Evolutionary conservation across 2,113 vertebrate genomes (phyloP), one percentile per base, ranked within the genome.

Genomic region (Lampris incognitus): DNA sequence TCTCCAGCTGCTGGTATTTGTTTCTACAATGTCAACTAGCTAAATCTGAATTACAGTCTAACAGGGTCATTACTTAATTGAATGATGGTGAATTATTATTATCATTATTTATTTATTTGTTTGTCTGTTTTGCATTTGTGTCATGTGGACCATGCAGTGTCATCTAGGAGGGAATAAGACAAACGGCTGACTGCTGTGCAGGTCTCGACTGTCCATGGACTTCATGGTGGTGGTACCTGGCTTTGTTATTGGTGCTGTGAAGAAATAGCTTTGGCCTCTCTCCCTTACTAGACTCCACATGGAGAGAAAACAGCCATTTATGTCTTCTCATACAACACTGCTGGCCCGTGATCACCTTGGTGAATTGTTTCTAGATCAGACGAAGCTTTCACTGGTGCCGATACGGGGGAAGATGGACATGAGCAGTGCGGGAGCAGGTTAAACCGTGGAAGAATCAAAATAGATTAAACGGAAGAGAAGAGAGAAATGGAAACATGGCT

Each of bases 161-260:
- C 57, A 76, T 85, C 66, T 86, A 70, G 59, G 66, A 63, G n/a
- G 51, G 54, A 63, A 84, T 68, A 68, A 57, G 83, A 63, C 79
- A 88, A 88, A 90, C 86, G 88, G 6, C 87, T 49, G 76, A 88
- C 79, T 24, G 24, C 24, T 24, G 24, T 24, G 24, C 24, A 24
- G 24, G 24, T 24, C 24, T 24, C 24, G 24, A 85, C 82, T 8
- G 58, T 86, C 90, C 50, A 51, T 51, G 13, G 2, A 1, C 50
- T 38, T 49, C 80, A 82, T 69, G 40, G 82, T 11, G 10, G 75
- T 66, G 69, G 36, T 60, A 11, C 40, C 78, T 74, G 66, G 50
- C 66, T 79, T 36, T 9, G 7, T 59, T 58, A 60, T 70, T 9
- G 6, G n/a, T 11, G 9, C 6, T 58, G 54, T 59, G 1, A 54